Evolutionary conservation across 2,113 vertebrate species (phyloP), one percentile per base, ranked within the genome.

Genomic region (Cavia porcellus): DNA sequence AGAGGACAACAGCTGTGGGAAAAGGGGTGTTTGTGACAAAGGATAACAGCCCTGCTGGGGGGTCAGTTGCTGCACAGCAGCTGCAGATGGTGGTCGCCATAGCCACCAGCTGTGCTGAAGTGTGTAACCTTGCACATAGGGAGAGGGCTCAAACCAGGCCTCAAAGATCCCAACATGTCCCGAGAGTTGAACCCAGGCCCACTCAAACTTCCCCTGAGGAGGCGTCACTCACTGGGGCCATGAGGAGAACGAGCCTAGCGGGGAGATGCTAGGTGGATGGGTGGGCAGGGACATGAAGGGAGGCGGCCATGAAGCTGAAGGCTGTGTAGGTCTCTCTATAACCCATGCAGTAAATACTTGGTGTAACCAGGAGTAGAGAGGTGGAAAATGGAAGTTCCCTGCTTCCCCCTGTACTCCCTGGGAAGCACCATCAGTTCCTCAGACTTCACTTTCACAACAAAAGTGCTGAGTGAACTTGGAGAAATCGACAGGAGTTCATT

Each of bases 241-340:
- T 0, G 0, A 64, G 17, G 5, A 59, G 77, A 55, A 15, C 1
- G 57, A 30, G 1, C 7, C 1, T 5, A 8, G 38, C 38, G 50
- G 0, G 14, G 17, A 68, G 74, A 50, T 0, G 9, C 42, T 38
- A 25, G 24, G 19, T 4, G 42, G 17, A 25, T 3, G 30, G 45
- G 30, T 30, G 45, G 15, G 80, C 38, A 19, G 28, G 17, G 35
- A 52, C 1, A 12, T 35, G 19, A 85, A 50, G 35, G n/a, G n/a
- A 1, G 81, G 15, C 2, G 28, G 8, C 12, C 25, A 3, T 7
- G 2, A 47, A 50, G 50, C 62, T 25, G 35, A 45, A 70, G 77
- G 6, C 30, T 32, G 3, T 28, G 24, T 32, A 64, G 3, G 57
- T 59, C 81, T 42, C 47, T 59, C 38, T n/a, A 0, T 25, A 25